phyloP scores from a whole-genome alignment of 2,113 vertebrate genomes.

The Tachysurus fulvidraco region DNA sequence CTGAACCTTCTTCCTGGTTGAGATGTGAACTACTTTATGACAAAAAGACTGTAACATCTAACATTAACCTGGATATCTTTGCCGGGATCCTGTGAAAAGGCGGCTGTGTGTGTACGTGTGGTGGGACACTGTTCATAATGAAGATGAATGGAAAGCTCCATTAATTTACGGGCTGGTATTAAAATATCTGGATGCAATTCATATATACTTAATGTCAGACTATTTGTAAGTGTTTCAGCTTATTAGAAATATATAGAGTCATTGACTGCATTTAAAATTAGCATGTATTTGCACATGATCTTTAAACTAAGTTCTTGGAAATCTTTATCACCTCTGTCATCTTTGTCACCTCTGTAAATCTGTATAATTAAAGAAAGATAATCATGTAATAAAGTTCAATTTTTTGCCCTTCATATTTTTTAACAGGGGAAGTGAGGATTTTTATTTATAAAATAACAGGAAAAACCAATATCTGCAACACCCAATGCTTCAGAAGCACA shows the following conservation, averaged over 20 bases:
- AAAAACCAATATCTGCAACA: not conserved
- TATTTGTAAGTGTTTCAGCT: not conserved
- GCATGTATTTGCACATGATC: not conserved
- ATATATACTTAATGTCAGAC: not conserved
- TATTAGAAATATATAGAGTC: not conserved
- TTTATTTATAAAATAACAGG: not conserved
- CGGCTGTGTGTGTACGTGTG: not conserved
- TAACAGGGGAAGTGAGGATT: not conserved
- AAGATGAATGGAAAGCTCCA: not conserved
- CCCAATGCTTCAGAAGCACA: not conserved
- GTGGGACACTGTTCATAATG: not conserved
- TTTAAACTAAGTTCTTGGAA: not conserved
- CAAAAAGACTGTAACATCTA: not conserved
- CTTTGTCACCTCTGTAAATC: not conserved
- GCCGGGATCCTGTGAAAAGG: not conserved
- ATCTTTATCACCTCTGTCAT: not conserved
- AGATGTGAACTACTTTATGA: not conserved
- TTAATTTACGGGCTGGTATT: not conserved
- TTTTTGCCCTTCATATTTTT: not conserved
- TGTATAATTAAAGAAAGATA: constrained; percentile 3
- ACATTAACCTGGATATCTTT: not conserved
- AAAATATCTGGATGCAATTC: not conserved
- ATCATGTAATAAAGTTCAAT: not conserved
- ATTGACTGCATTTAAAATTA: constrained; percentile 1
- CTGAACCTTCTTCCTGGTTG: constrained; percentile 1